Evolutionary conservation across 1,140 invertebrate species (phyloP), one percentile per base, ranked within the genome.

Genomic region (Bradysia coprophila): DNA sequence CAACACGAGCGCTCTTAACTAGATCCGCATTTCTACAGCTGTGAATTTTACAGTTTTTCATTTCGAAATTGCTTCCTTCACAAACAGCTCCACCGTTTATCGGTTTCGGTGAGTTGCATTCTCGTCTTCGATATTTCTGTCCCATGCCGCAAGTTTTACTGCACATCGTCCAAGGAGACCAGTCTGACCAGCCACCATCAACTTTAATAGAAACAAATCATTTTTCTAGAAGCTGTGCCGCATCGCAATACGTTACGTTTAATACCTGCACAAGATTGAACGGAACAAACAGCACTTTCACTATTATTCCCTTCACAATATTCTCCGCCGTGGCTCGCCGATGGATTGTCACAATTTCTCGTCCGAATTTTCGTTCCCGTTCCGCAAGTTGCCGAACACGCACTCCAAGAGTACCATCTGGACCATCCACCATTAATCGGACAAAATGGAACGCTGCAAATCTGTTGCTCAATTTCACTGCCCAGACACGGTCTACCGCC

Each of bases 101-200:
- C 0, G 89, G 87, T 1, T 76, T 69, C 0, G 89, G 89, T 52
- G 86, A 85, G 1, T 77, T 73, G 49, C 89, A 94, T 0, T 74
- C 72, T 1, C 90, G 65, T 4, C 75, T 63, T 0, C 82, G 67
- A 1, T 81, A 82, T 57, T 89, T 89, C 6, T 84, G 75, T 0
- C 85, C 85, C 11, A 78, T 67, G n/a, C 83, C 79, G 41, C 76
- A 82, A 15, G 73, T 76, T 23, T 76, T 68, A 0, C 81, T 78
- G 52, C 88, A 93, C 10, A 76, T 75, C 2, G 86, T 90, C 83
- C 85, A 93, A 0, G 72, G 67, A 0, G 82, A 84, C 88, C 88
- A 93, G 2, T 71, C 61, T 0, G 84, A 84, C 89, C 89, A 94
- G 2, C 76, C 78, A 8, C 88, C 88, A 56, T 92, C 79, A 13